Evolutionary conservation across 1,140 invertebrate species (phyloP), one percentile per base, ranked within the genome.

Genomic region (Rhyacophila brunnea): DNA sequence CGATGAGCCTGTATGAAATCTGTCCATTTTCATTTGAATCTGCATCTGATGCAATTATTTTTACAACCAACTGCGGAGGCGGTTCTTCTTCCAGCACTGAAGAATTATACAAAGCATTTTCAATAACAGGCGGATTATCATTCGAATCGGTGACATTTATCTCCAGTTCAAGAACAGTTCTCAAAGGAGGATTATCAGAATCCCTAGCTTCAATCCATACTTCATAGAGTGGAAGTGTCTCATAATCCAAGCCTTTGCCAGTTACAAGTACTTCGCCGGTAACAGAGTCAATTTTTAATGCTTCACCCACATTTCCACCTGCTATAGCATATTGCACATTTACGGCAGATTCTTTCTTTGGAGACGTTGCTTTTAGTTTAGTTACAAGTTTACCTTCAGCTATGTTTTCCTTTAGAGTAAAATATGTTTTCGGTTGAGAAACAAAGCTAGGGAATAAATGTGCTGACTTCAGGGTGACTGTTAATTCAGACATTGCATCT

Each of bases 161-260:
- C 38, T 87, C 79, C 4, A 97, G 71, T 66, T 89, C 82, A 56
- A 87, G 80, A 10, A 90, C 89, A 46, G 86, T 91, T 53, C 89
- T 80, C 13, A 95, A 71, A 0, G 89, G 84, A 4, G 92, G 92
- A 43, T 82, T 84, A 69, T 93, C 91, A 0, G 88, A 87, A 74
- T 96, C 93, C 48, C 85, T 78, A 0, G 95, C 94, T 80, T 95
- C 91, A 45, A 98, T 84, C 95, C 94, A 98, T 18, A 97, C 85
- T 75, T 94, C 88, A 72, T 95, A 96, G 13, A 86, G 74, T 13
- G 87, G 83, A 57, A 87, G 83, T 0, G 87, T 87, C 80, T 98
- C 95, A 68, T 91, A 96, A 75, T 98, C 95, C 47, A 98, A 81
- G 1, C 88, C 88, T 67, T 82, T 84, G 6, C 85, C 84, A 1